Base-by-base conservation (phyloP, 2,797 vertebrate species). In the Sebastes itinus region DNA sequence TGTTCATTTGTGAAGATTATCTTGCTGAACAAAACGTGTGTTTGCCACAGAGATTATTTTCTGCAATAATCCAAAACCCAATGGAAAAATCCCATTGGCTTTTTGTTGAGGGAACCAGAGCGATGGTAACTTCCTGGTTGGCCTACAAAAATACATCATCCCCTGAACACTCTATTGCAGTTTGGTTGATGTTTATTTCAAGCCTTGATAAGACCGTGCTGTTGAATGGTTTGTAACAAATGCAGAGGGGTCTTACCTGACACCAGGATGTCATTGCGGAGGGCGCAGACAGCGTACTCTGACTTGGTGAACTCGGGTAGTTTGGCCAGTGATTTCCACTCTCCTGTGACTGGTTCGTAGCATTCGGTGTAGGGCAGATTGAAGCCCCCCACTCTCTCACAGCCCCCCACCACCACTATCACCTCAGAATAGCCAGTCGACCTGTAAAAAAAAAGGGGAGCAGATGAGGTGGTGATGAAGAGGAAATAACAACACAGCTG, bases 261-360 rank as follows among this genome's bases (percentile, higher is more conserved):
- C 87, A 99, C 98, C 84, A 99, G 96, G 70, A 99, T 99, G 90
- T 99, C 99, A 55, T 99, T 99, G 90, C 98, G 97, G 14, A 99
- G 96, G 66, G 99, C 98, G 18, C 99, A 99, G 72, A 99, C 98
- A 0, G 99, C 99, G 35, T 99, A 99, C 85, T 99, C 99, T 16
- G 98, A 99, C 88, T 99, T 99, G 78, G 99, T 99, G 87, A 99
- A 99, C 89, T 99, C 99, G 1, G 99, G 99, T 28, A 99, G 96
- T 85, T 99, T 99, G 76, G 98, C 97, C 93, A 99, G 94, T 0
- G 98, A 98, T 80, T 97, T 99, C 99, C 99, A 99, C 28, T 99
- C 98, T 84, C 98, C 99, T 52, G 98, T 99, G 72, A 99, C 97
- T 10, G 99, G 98, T 88, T 99, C 98, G 18, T 98, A 99, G 93